phyloP scores from a whole-genome alignment of 1,140 invertebrate species.

The Lasioglossum albipes region DNA sequence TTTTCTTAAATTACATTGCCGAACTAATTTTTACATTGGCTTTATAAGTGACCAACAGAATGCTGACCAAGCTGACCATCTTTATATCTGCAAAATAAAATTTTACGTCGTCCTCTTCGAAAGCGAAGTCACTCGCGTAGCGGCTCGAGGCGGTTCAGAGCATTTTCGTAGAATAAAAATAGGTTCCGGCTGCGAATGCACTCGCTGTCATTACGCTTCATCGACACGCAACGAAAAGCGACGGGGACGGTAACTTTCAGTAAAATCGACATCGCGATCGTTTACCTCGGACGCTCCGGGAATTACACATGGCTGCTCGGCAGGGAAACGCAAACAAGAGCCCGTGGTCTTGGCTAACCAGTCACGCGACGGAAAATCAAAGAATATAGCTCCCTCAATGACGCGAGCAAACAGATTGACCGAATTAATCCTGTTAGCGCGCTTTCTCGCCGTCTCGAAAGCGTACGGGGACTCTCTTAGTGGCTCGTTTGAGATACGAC shows the following conservation, averaged over 20 bases:
- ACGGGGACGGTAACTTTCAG: background rate
- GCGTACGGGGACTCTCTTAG: slow-evolving; percentile 1
- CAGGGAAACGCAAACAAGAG: slow-evolving; percentile 3
- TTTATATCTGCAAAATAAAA: background rate
- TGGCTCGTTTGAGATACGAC: background rate
- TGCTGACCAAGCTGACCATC: no score
- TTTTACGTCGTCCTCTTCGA: background rate
- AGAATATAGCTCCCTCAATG: slow-evolving; percentile 19
- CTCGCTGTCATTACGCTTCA: background rate
- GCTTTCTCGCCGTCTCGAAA: slow-evolving; percentile 31
- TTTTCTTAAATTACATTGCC: no score
- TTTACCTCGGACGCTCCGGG: background rate
- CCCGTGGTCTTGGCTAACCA: slow-evolving; percentile 18
- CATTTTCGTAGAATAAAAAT: background rate
- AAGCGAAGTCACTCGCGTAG: background rate
- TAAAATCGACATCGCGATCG: slow-evolving; percentile 11
- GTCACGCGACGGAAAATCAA: slow-evolving; percentile 7
- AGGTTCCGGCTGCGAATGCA: background rate
- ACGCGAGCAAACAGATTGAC: slow-evolving; percentile 1
- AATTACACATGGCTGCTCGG: background rate
- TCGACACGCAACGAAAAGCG: background rate
- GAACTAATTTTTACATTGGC: no score
- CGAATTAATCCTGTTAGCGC: slow-evolving; percentile 18
- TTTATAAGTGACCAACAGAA: no score
- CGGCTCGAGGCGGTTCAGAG: no score